A percentile compares a stretch with the other conserved stretches of the same genome.
Evolutionary conservation across 2,888 invertebrate species (phyloP).

Genomic region (Acleris literana): DNA sequence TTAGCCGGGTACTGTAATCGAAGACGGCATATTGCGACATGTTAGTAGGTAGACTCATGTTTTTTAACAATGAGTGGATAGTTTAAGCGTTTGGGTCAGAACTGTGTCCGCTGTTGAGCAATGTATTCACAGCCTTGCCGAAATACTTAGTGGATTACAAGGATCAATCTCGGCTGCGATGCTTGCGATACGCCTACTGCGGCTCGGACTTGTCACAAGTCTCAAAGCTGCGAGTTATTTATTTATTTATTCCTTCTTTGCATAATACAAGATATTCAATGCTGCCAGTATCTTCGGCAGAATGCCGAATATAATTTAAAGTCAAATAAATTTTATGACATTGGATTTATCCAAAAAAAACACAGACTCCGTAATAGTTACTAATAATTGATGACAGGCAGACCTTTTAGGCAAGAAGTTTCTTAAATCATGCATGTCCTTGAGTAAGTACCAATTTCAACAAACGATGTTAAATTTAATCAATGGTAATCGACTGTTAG

Average conservation of each 20-base stretch:
- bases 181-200: conserved; percentile 21
- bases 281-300: too few species aligned
- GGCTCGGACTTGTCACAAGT: conserved; percentile 1
- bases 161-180: conserved; percentile 48
- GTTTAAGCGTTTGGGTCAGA: conserved; percentile 1
- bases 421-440: too few species aligned
- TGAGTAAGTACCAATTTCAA: too few species aligned
- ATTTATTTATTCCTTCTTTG: too few species aligned
- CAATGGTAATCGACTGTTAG: too few species aligned
- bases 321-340: too few species aligned
- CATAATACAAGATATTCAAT: too few species aligned
- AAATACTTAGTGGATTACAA: conserved; percentile 63
- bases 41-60: background rate
- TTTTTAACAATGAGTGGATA: conserved; percentile 9
- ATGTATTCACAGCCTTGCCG: conserved; percentile 69
- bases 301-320: too few species aligned
- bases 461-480: too few species aligned
- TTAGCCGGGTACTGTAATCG: conserved; percentile 57
- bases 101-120: conserved; percentile 50
- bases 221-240: background rate
- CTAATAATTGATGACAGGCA: background rate
- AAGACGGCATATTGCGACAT: conserved; percentile 56
- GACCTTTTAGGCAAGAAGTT: too few species aligned
- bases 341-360: too few species aligned
- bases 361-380: too few species aligned